Evolutionary conservation across 2,797 vertebrate species (phyloP).

Genomic region (Anguilla pacifica): DNA sequence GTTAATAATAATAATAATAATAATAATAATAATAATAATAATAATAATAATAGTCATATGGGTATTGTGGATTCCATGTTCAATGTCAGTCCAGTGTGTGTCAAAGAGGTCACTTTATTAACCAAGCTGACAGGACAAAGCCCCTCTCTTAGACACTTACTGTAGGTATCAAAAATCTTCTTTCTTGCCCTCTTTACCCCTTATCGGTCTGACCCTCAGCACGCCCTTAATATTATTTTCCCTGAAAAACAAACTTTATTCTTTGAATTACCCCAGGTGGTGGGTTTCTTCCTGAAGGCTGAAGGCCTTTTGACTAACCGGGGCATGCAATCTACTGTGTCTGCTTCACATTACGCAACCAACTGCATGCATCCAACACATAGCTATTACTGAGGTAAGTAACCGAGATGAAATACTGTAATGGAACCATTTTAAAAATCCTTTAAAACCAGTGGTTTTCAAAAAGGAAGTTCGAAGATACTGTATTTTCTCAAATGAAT

Average conservation of each 20-base stretch:
- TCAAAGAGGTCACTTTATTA: background rate
- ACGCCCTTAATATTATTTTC: background rate
- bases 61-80: background rate
- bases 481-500: background rate
- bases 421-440: background rate
- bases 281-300: constrained; percentile 39
- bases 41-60: background rate
- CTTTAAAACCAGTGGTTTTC: background rate
- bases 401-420: background rate
- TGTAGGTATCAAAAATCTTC: background rate
- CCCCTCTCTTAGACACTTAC: background rate
- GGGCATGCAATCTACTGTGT: constrained; percentile 36
- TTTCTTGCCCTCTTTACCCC: background rate
- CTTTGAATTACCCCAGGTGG: constrained; percentile 25
- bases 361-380: background rate
- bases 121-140: background rate
- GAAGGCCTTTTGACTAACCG: constrained; percentile 41
- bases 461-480: background rate
- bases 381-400: background rate
- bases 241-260: background rate
- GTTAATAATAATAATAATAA: too few species aligned
- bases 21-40: background rate
- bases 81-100: background rate
- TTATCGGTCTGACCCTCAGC: background rate
- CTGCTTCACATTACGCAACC: constrained; percentile 28